These are phyloP conservation scores for Amphipyra tragopoginis DNA, from an alignment of 2,888 invertebrate species.

Conservation along the genomic window DNA sequence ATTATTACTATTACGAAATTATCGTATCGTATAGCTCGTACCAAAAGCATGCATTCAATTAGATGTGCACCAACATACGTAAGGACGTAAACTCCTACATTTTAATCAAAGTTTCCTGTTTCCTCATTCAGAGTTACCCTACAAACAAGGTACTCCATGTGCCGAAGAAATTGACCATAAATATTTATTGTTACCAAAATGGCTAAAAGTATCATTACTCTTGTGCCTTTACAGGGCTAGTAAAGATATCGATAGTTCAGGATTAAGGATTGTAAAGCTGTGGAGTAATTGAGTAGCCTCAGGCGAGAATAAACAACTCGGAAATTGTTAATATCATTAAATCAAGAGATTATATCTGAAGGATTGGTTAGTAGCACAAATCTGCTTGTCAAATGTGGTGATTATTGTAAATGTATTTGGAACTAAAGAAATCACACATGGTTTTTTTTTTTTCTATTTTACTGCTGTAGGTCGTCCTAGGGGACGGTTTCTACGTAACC, in stretches of 20 bases:
- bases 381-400: neutral
- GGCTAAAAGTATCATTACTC: constrained; percentile 48
- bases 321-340: neutral
- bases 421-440: too few species aligned
- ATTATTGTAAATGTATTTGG: too few species aligned
- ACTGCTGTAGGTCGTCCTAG: too few species aligned
- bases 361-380: neutral
- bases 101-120: neutral
- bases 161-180: constrained; percentile 47
- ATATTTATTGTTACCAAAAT: constrained; percentile 56
- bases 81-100: too few species aligned
- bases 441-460: too few species aligned
- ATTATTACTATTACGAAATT: too few species aligned
- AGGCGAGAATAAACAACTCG: neutral
- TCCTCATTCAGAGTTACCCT: constrained; percentile 24
- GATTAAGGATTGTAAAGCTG: constrained; percentile 28
- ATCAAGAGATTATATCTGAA: neutral
- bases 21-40: too few species aligned
- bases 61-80: too few species aligned
- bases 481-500: too few species aligned
- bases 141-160: constrained; percentile 36
- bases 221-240: constrained; percentile 28
- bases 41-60: too few species aligned
- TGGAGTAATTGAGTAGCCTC: constrained; percentile 35
- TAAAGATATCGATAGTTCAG: constrained; percentile 39